Conservation (phyloP, 64 coral and sea anemone genomes). For the Montipora efflorescens region DNA sequence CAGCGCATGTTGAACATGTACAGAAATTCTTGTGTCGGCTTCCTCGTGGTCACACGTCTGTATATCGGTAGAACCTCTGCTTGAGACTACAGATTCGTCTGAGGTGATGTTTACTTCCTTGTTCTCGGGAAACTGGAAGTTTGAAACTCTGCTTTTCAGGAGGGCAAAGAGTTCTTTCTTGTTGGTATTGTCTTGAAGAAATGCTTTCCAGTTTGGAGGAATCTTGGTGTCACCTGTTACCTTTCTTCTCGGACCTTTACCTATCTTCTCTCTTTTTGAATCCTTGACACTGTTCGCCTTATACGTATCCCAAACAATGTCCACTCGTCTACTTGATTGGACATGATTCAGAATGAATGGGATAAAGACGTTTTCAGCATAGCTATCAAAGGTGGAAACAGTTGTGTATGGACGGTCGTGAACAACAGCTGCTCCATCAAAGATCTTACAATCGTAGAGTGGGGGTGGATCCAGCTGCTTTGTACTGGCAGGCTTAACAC, state of each 20-base stretch:
- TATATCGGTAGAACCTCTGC: conserved; percentile 11
- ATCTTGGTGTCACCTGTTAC: conserved; percentile 33
- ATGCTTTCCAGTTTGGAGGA: conserved; percentile 42
- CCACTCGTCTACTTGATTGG: too few species aligned
- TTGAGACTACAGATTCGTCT: conserved; percentile 35
- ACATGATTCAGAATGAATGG: too few species aligned
- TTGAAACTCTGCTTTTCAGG: conserved; percentile 28
- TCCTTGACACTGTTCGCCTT: conserved; percentile 13
- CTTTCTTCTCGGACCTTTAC: conserved; percentile 53
- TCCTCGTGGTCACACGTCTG: background rate
- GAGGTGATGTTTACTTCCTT: conserved; percentile 20
- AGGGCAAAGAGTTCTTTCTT: conserved; percentile 68
- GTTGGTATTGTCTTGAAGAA: background rate
- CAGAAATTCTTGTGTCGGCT: background rate
- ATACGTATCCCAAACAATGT: conserved; percentile 31
- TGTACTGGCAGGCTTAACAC: too few species aligned
- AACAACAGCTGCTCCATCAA: too few species aligned
- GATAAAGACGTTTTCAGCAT: too few species aligned
- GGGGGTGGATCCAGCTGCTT: too few species aligned
- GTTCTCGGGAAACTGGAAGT: background rate
- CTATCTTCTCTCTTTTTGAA: background rate
- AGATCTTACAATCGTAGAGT: too few species aligned
- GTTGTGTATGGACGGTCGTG: too few species aligned
- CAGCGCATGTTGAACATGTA: conserved; percentile 1
- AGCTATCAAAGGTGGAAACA: too few species aligned